These are phyloP conservation scores for Cartodere bifasciata DNA, from an alignment of 2,888 invertebrate genomes.

Conservation along the genomic window DNA sequence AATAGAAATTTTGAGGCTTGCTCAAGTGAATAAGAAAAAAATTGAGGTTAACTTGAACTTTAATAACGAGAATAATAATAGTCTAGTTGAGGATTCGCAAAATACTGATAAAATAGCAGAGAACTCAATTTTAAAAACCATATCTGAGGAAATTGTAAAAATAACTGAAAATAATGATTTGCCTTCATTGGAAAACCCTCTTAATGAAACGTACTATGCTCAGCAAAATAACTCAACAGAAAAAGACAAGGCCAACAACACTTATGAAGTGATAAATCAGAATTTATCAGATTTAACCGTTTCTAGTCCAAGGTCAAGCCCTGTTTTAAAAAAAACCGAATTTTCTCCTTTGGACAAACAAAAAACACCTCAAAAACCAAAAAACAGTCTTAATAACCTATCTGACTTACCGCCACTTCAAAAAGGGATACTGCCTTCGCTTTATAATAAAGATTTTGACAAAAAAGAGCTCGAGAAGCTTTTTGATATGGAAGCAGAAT, in stretches of 20 bases:
- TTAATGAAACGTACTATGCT: no score
- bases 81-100: constrained; percentile 4
- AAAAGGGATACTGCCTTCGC: constrained; percentile 28
- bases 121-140: no score
- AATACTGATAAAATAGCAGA: no score
- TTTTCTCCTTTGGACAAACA: constrained; percentile 12
- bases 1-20: constrained; percentile 27
- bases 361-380: constrained; percentile 22
- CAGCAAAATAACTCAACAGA: no score
- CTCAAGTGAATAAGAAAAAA: constrained; percentile 22
- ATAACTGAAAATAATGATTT: no score
- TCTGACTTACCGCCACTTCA: constrained; percentile 29
- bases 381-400: constrained; percentile 25
- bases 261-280: no score
- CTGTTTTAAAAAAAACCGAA: constrained; percentile 19
- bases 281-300: no score
- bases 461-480: constrained; percentile 26
- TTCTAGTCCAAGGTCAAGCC: no score
- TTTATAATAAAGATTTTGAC: constrained; percentile 30
- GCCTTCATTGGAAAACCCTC: no score
- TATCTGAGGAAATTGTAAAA: no score
- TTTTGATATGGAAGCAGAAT: constrained; percentile 28
- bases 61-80: constrained; percentile 11
- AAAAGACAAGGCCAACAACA: no score
- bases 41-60: constrained; percentile 21